Evolutionary conservation across 2,888 invertebrate genomes (phyloP).

Genomic region (Selenia dentaria): DNA sequence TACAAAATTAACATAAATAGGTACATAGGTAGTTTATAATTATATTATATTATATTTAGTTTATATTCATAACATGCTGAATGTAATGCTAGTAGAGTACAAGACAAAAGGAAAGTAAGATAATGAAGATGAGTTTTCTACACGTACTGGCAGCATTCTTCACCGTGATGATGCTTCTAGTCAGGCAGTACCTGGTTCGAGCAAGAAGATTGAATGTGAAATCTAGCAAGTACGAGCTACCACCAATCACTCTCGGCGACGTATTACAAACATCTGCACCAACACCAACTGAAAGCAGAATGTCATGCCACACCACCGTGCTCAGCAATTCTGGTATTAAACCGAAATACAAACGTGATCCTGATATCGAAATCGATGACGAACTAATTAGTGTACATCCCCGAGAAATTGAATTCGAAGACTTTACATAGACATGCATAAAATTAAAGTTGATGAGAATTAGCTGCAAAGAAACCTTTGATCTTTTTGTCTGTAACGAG

Average conservation of each 20-base stretch:
- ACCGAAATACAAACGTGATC: constrained; percentile 62
- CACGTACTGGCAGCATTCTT: constrained; percentile 48
- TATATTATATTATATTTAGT: too few species aligned
- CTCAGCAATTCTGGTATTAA: constrained; percentile 7
- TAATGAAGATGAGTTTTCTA: constrained; percentile 38
- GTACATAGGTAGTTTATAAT: too few species aligned
- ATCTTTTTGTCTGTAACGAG: too few species aligned
- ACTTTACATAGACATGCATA: not conserved
- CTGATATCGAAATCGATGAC: constrained; percentile 52
- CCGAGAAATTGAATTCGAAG: constrained; percentile 8
- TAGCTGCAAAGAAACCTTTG: too few species aligned
- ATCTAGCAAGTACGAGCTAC: constrained; percentile 2
- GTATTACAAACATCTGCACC: constrained; percentile 1
- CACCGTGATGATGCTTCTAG: constrained; percentile 44
- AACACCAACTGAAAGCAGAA: constrained; percentile 3
- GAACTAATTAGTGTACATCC: constrained; percentile 49
- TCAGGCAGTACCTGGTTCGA: constrained; percentile 21
- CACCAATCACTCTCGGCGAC: not conserved
- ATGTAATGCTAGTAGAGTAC: too few species aligned
- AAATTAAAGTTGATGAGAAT: too few species aligned
- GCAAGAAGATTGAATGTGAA: constrained; percentile 5
- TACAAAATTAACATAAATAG: too few species aligned
- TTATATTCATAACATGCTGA: too few species aligned
- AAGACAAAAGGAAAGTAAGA: not conserved
- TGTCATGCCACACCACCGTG: not conserved